Percentiles rank a stretch among this genome's conserved stretches.
These are phyloP conservation scores for Calycopis cecrops DNA, from an alignment of 1,140 invertebrate genomes.

Conservation along the genomic window DNA sequence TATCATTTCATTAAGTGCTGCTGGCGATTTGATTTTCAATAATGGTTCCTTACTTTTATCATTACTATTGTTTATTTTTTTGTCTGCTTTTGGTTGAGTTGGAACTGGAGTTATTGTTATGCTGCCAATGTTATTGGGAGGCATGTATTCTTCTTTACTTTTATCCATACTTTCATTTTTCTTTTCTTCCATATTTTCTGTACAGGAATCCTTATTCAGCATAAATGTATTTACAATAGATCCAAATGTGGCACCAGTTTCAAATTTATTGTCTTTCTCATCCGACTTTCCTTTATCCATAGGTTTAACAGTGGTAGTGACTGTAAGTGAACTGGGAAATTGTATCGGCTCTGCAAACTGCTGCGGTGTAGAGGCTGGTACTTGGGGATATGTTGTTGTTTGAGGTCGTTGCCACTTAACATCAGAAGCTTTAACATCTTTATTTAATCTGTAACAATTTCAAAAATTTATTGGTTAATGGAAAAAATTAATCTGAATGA, in stretches of 20 bases:
- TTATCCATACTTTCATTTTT: slow-evolving; percentile 40
- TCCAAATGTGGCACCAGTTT: slow-evolving; percentile 34
- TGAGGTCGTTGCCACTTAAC: slow-evolving; percentile 45
- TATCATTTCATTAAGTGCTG: slow-evolving; percentile 56
- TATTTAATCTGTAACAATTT: slow-evolving; percentile 50
- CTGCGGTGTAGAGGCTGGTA: slow-evolving; percentile 7
- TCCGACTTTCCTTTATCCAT: slow-evolving; percentile 32
- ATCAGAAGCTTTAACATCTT: slow-evolving; percentile 54
- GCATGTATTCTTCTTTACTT: slow-evolving; percentile 52
- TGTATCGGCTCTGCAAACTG: slow-evolving; percentile 46
- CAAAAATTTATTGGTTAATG: not conserved
- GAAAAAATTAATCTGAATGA: too few relatives aligned
- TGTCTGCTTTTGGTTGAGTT: slow-evolving; percentile 33
- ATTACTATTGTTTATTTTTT: slow-evolving; percentile 30
- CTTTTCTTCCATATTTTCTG: slow-evolving; percentile 44
- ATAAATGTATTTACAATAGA: slow-evolving; percentile 38
- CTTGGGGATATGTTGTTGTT: slow-evolving; percentile 30
- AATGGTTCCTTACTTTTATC: slow-evolving; percentile 46
- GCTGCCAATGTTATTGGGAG: slow-evolving; percentile 60
- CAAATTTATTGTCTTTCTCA: slow-evolving; percentile 39
- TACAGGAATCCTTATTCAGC: slow-evolving; percentile 43
- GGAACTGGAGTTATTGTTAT: slow-evolving; percentile 64
- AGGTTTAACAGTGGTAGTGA: slow-evolving; percentile 48
- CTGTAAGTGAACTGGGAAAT: slow-evolving; percentile 60
- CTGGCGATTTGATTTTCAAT: slow-evolving; percentile 56